A percentile compares a stretch with the other conserved stretches of the same genome.
Evolutionary conservation across 2,888 invertebrate species (phyloP).

Genomic region (Psylliodes chrysocephalus): DNA sequence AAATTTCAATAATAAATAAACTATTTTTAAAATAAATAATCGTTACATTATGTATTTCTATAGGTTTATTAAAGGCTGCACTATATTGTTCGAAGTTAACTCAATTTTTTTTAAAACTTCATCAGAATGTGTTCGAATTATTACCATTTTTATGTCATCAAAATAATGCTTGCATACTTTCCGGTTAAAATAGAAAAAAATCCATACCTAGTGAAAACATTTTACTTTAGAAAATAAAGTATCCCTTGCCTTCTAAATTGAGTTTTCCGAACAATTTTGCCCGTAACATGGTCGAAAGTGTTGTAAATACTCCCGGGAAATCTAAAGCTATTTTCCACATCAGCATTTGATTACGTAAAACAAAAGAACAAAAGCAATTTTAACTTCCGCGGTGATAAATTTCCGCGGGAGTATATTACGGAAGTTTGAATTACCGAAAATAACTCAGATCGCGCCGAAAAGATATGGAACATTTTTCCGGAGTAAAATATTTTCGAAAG

Average conservation of each 20-base stretch:
- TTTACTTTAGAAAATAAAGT: conserved; percentile 15
- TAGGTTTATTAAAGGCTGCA: too few species aligned
- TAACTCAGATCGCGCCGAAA: conserved; percentile 4
- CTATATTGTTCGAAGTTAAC: too few species aligned
- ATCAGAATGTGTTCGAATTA: too few species aligned
- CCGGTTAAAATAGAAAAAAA: background rate
- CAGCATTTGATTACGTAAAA: conserved; percentile 42
- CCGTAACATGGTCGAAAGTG: conserved; percentile 35
- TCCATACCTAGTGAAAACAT: conserved; percentile 6
- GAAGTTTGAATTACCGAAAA: conserved; percentile 37
- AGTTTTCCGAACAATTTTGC: conserved; percentile 41
- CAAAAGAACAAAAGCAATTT: conserved; percentile 45
- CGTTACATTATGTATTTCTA: too few species aligned
- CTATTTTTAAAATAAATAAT: too few species aligned
- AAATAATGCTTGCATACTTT: background rate
- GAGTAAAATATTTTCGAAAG: background rate
- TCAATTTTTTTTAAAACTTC: too few species aligned
- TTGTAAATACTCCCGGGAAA: conserved; percentile 43
- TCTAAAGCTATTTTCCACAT: conserved; percentile 44
- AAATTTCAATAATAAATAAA: too few species aligned
- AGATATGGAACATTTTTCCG: conserved; percentile 7
- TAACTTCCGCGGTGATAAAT: conserved; percentile 37
- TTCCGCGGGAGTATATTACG: conserved; percentile 29
- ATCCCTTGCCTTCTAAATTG: conserved; percentile 27
- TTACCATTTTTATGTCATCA: too few species aligned